Evolutionary conservation across 2,888 invertebrate species (phyloP), one percentile per base, ranked within the genome.

Genomic region (Priocnemis perturbator): DNA sequence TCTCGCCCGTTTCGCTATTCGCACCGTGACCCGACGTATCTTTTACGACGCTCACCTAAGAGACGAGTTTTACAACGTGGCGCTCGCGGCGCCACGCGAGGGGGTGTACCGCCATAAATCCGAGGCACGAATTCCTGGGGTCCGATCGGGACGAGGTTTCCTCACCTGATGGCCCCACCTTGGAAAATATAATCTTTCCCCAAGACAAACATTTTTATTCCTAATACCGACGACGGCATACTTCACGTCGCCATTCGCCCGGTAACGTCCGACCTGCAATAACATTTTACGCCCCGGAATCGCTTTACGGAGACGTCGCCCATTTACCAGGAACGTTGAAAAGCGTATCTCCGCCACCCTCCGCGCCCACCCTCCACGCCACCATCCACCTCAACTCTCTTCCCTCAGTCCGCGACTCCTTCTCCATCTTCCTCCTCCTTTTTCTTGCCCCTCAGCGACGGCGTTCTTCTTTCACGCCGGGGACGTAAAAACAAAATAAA

Each of bases 391-490:
- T 17, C 2, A 48, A 2, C 48, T 48, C 48, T 17, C 48, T 3
- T 3, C 17, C n/a, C 26, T 26, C 26, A 26, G 15, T 26, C 4
- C 11, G 23, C 50, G 15, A 48, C 15, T 23, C 48, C n/a, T 26
- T 57, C 57, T 45, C 45, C n/a, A 15, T 15, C 15, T 20, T n/a
- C 26, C 45, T 14, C 44, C 45, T 9, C 50, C 50, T 50, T 20
- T 50, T 20, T 20, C 20, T 20, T n/a, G 5, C 20, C 50, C 50
- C 1, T n/a, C 20, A 5, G 7, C 20, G 9, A n/a, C 11, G 26
- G 5, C 26, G 26, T n/a, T 50, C 77, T 77, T 68, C 57, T 65
- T 65, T 23, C 21, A 21, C 23, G 55, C 2, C 55, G 21, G 26
- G 55, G 26, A 64, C 55, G 23, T 55, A 55, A 55, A 55, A 55